Evolutionary conservation across 2,797 vertebrate species (phyloP), one percentile per base, ranked within the genome.

Genomic region (Philypnodon macrostomus): DNA sequence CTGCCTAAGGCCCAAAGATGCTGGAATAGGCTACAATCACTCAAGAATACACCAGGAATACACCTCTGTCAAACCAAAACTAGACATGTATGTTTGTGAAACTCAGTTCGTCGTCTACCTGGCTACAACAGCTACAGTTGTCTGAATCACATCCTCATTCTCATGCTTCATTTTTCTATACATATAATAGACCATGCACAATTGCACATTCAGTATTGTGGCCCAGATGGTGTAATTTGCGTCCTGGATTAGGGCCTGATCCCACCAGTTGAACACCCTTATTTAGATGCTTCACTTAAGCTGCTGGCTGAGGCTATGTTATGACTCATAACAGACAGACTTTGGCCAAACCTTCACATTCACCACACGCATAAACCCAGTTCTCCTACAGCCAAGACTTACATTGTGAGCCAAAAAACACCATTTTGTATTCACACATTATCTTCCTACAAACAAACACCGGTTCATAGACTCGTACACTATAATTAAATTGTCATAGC

Each of bases 401-500:
- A 52, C 40, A 21, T 45, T 2, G 30, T 48, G 42, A 58, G 56
- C 73, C 73, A 74, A 58, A 79, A 76, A 72, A 56, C 63, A 63
- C 67, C 66, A 68, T 64, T 70, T 71, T 58, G 56, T 30, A 62
- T 83, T 79, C 67, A 67, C 66, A 78, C 72, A 42, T 81, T 61
- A 55, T 79, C 74, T 68, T 70, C 68, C 75, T 67, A 72, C 67
- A 72, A 77, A 77, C 61, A 80, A 80, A 71, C 56, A 72, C 49
- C 19, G 49, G 16, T 51, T 46, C 60, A 59, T 40, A 56, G 41
- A 30, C 39, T 32, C 48, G 65, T 27, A 14, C 58, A 56, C 74
- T 81, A 77, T 80, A 71, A 74, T 80, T 79, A 80, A 72, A 74
- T 85, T 75, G 79, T 75, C 80, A 85, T 82, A 60, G 77, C 79